Evolutionary conservation across 2,113 vertebrate genomes (phyloP).

Genomic region (Hyperoodon ampullatus): DNA sequence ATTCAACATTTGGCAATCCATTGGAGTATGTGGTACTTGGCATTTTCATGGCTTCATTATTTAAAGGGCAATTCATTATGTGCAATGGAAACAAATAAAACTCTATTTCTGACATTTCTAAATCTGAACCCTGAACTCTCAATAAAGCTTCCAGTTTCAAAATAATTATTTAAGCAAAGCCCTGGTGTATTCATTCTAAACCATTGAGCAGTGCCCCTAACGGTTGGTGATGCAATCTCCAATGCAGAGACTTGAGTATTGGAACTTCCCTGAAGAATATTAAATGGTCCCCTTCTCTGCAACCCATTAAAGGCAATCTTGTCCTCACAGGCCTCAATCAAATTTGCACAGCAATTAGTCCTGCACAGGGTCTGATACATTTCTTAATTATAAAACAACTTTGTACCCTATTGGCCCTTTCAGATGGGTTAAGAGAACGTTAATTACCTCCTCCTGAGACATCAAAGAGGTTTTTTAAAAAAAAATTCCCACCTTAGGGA

Average conservation of each 20-base stretch:
- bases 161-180: constrained; percentile 78
- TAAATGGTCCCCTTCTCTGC: constrained; percentile 63
- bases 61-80: constrained; percentile 78
- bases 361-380: constrained; percentile 78
- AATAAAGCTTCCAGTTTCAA: constrained; percentile 73
- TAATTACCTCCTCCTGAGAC: constrained; percentile 79
- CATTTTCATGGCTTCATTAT: constrained; percentile 73
- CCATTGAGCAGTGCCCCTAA: constrained; percentile 31
- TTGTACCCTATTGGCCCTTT: constrained; percentile 78
- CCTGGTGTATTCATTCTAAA: constrained; percentile 56
- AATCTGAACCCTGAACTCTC: constrained; percentile 76
- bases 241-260: not conserved
- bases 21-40: constrained; percentile 54
- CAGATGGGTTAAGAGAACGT: constrained; percentile 72
- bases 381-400: constrained; percentile 83
- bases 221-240: constrained; percentile 31
- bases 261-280: constrained; percentile 70
- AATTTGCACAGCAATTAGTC: constrained; percentile 80
- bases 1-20: constrained; percentile 63
- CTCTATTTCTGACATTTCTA: constrained; percentile 81
- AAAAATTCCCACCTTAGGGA: constrained; percentile 11
- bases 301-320: constrained; percentile 71
- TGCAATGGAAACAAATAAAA: constrained; percentile 80
- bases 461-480: constrained; percentile 42
- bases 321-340: constrained; percentile 78